phyloP scores from a whole-genome alignment of 2,113 vertebrate genomes.

The Corythaeola cristata region DNA sequence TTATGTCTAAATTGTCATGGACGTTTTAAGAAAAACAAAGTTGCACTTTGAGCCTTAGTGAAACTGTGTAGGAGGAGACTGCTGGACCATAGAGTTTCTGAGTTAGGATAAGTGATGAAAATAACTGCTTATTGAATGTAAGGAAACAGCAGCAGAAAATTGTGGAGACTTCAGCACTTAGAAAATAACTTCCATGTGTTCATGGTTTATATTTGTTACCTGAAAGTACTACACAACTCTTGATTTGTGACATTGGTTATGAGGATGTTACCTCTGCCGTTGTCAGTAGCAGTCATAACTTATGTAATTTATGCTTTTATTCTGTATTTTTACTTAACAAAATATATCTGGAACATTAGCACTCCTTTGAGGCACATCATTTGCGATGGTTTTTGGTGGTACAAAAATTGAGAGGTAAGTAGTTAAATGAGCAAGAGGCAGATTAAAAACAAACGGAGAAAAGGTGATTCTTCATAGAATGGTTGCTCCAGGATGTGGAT shows the following conservation, averaged over 20 bases:
- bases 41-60: not conserved
- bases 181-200: not conserved
- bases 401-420: not conserved
- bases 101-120: not conserved
- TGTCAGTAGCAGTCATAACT: not conserved
- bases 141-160: not conserved
- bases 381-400: not conserved
- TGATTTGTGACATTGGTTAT: not conserved
- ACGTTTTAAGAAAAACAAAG: not conserved
- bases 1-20: not conserved
- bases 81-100: not conserved
- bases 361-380: not conserved
- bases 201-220: not conserved
- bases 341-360: not conserved
- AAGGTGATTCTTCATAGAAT: not conserved
- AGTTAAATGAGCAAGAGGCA: not conserved
- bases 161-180: not conserved
- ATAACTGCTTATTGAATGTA: not conserved
- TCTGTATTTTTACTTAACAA: not conserved
- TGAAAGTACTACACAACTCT: not conserved
- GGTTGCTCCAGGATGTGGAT: not conserved
- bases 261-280: not conserved
- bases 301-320: not conserved
- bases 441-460: not conserved
- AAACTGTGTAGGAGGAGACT: not conserved